Percentiles rank a stretch among this genome's conserved stretches.
These are phyloP conservation scores for Dascyllus trimaculatus DNA, from an alignment of 2,113 vertebrate species.

Conservation along the genomic window DNA sequence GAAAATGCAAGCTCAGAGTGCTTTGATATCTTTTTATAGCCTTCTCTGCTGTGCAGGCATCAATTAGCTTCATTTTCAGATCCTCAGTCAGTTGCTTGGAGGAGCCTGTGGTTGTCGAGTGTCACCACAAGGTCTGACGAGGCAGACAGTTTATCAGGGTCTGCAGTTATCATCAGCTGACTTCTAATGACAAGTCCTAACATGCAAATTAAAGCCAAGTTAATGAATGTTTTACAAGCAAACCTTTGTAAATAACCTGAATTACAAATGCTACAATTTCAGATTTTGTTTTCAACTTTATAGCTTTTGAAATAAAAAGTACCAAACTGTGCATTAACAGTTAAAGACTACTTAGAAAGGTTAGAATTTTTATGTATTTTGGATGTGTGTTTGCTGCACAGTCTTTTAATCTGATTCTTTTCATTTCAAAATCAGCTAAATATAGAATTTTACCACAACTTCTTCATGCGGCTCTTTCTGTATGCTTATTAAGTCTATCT, in stretches of 20 bases:
- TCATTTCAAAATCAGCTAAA: neutral
- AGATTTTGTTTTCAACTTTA: too few species aligned
- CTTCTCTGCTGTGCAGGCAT: neutral
- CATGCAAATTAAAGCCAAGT: neutral
- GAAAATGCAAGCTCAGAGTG: neutral
- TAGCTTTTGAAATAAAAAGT: too few species aligned
- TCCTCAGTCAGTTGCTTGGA: neutral
- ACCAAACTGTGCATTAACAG: too few species aligned
- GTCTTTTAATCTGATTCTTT: neutral
- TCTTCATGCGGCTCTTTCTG: too few species aligned
- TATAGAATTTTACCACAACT: neutral
- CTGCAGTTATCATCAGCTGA: neutral
- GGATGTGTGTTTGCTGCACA: too few species aligned
- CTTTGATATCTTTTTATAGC: slow-evolving; percentile 6
- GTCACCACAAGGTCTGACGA: neutral
- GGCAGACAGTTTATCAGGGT: neutral
- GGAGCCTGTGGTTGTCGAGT: neutral
- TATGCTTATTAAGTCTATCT: too few species aligned
- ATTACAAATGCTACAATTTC: too few species aligned
- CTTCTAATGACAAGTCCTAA: neutral
- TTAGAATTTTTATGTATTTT: too few species aligned
- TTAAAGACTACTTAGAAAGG: too few species aligned
- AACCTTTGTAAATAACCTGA: too few species aligned
- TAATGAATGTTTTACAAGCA: neutral
- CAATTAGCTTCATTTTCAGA: slow-evolving; percentile 3